Evolutionary conservation across 2,113 vertebrate genomes (phyloP).

Genomic region (Plecturocebus donacophilus): DNA sequence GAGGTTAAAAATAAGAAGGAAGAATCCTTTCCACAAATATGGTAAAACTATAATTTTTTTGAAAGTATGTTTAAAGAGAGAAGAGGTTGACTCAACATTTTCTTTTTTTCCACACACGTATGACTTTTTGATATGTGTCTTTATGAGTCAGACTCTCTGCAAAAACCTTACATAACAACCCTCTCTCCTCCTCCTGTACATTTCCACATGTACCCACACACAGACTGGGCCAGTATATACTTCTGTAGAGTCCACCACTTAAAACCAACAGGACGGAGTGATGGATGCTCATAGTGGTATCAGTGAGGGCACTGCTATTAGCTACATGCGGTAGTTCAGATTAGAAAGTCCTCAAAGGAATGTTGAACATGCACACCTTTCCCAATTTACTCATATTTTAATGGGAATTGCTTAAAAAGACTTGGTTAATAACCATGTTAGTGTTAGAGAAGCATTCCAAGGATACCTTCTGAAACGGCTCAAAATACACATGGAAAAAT

Average conservation of each 20-base stretch:
- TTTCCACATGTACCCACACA: neutral
- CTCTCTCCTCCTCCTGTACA: neutral
- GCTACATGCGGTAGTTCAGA: neutral
- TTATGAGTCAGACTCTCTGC: neutral
- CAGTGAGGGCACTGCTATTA: neutral
- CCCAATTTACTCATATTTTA: neutral
- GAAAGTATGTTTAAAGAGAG: neutral
- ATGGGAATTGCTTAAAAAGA: neutral
- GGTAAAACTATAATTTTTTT: neutral
- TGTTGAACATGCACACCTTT: neutral
- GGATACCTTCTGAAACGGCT: conserved; percentile 21
- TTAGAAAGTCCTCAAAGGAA: neutral
- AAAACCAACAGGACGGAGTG: neutral
- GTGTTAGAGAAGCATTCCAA: neutral
- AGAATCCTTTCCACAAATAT: neutral
- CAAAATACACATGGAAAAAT: neutral
- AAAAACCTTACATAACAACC: neutral
- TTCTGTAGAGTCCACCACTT: neutral
- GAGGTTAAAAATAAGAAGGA: conserved; percentile 29
- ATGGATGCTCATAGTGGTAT: too few relatives aligned
- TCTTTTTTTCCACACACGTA: neutral
- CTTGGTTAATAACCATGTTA: neutral
- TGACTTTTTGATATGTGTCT: conserved; percentile 7
- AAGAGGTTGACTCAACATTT: neutral
- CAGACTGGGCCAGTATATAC: neutral